Conservation (phyloP, 2,113 vertebrate species). For the Ptilonorhynchus violaceus region DNA sequence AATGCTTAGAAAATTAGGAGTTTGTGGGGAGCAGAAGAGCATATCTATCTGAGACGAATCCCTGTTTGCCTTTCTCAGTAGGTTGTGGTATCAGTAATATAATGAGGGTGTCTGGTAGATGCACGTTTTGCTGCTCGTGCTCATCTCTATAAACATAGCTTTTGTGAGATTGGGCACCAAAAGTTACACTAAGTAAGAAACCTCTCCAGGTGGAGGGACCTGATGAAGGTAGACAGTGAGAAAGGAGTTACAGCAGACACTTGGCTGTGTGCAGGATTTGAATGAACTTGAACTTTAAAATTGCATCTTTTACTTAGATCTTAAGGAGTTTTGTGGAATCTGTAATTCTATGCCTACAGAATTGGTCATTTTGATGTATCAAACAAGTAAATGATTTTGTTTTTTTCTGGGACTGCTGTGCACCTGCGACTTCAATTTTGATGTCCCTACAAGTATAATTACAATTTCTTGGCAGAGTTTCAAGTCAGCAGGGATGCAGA, state of each 20-base stretch:
- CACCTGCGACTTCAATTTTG: neutral
- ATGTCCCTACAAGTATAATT: neutral
- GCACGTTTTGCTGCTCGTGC: neutral
- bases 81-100: neutral
- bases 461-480: neutral
- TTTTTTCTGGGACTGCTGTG: neutral
- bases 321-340: neutral
- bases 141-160: neutral
- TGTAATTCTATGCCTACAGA: neutral
- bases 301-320: neutral
- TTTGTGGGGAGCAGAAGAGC: neutral
- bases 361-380: neutral
- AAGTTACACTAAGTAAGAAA: neutral
- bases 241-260: neutral
- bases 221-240: neutral
- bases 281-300: neutral
- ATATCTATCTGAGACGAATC: neutral
- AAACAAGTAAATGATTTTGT: neutral
- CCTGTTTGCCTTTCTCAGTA: neutral
- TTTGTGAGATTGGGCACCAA: neutral
- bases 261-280: neutral
- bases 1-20: neutral
- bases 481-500: neutral
- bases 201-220: neutral
- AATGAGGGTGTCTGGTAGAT: neutral